These are phyloP conservation scores for Ciconia boyciana DNA, from an alignment of 2,113 vertebrate genomes.

Conservation along the genomic window DNA sequence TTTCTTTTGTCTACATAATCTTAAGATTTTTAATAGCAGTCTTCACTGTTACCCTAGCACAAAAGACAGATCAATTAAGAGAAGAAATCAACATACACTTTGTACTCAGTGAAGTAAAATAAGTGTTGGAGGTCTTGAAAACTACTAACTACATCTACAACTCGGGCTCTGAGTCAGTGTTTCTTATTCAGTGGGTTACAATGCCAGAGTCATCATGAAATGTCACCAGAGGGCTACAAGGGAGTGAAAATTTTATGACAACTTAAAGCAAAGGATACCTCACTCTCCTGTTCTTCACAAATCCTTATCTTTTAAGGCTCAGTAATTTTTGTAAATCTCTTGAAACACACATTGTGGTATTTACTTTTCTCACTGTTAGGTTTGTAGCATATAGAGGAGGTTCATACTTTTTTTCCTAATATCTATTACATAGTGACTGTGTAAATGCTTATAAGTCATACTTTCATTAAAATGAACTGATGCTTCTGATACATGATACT, in stretches of 20 bases:
- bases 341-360: neutral
- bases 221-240: neutral
- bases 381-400: neutral
- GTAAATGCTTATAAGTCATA: neutral
- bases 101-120: neutral
- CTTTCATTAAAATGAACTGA: neutral
- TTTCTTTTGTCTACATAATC: slow-evolving; percentile 18
- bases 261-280: neutral
- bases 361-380: neutral
- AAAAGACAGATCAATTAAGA: neutral
- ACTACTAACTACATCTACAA: neutral
- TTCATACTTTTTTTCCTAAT: neutral
- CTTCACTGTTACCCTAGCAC: neutral
- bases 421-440: neutral
- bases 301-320: neutral
- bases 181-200: neutral
- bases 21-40: neutral
- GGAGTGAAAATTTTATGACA: neutral
- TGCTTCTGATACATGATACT: neutral
- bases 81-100: neutral
- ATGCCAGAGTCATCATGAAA: neutral
- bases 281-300: neutral
- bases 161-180: neutral
- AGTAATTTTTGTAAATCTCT: neutral
- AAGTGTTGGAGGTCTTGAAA: neutral